Base-by-base conservation (phyloP, 2,888 invertebrate genomes). In the Drosophila incognita region DNA sequence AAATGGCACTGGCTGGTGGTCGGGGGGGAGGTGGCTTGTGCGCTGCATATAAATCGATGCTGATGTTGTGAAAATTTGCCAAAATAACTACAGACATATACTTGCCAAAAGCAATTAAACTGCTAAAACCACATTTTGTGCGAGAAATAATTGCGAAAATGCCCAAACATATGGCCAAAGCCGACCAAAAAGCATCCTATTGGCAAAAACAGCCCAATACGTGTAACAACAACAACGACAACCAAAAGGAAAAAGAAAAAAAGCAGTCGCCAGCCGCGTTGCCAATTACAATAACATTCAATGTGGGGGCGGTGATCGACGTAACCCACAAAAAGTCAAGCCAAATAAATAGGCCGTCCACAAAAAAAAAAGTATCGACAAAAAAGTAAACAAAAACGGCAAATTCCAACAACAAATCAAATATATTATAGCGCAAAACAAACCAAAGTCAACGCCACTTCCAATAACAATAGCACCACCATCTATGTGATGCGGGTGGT, bases 71-170 rank as follows among this genome's bases (percentile, higher is more conserved):
- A 87, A 87, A 87, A 87, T 87, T 87, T 87, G 87, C 80, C 76
- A 87, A 87, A 87, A 87, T 87, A 87, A 87, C 87, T 87, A 77
- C 90, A 80, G 83, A 87, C 81, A 81, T 64, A 79, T 59, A 75
- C 79, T 74, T 83, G 83, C 70, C 90, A 85, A 87, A 87, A 87
- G 87, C 90, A 87, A 87, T 87, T 87, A 87, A 87, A 87, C 87
- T 87, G 87, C 87, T 87, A 87, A 87, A 87, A 87, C 87, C 87
- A 87, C 87, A 87, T 89, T 87, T 87, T 87, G 87, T 87, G 87
- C 90, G 88, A 89, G 81, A 87, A 87, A 87, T 87, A 87, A 87
- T 87, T 87, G 90, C 87, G 85, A 87, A 87, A 87, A 87, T 89
- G 90, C 87, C 90, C 89, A 87, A 89, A 89, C 90, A 87, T 87